Conservation (phyloP, 2,888 invertebrate genomes). For the Graphium colonna region DNA sequence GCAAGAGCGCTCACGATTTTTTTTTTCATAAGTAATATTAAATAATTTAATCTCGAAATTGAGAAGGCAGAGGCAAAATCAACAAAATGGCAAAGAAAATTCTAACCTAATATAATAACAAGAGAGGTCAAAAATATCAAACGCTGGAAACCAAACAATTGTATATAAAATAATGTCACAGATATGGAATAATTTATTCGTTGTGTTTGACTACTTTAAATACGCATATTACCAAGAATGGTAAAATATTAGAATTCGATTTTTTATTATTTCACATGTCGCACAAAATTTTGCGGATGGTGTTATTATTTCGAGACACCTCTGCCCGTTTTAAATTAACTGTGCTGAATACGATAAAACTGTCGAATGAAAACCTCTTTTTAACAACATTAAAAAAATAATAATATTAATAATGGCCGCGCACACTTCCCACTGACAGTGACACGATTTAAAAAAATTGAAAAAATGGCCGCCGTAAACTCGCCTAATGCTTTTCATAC, state of each 20-base stretch:
- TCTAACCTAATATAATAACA: conserved; percentile 45
- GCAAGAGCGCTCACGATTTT: conserved; percentile 56
- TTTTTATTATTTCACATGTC: background rate
- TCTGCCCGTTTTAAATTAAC: conserved; percentile 18
- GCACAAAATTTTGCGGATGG: background rate
- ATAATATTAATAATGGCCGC: conserved; percentile 32
- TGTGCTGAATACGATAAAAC: conserved; percentile 10
- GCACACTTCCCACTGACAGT: conserved; percentile 17
- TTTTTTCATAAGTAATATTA: conserved; percentile 34
- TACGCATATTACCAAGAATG: too few species aligned
- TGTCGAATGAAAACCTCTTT: conserved; percentile 30
- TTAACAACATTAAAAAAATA: conserved; percentile 44
- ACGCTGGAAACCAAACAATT: conserved; percentile 49
- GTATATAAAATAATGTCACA: too few species aligned
- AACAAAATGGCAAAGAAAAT: conserved; percentile 45
- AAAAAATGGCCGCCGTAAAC: background rate
- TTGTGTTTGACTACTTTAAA: conserved; percentile 34
- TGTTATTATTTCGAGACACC: conserved; percentile 30
- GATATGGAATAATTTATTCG: conserved; percentile 46
- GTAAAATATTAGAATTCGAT: too few species aligned
- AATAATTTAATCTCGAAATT: conserved; percentile 32
- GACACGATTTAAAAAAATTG: conserved; percentile 1
- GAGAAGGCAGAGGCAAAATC: conserved; percentile 54
- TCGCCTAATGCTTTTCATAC: background rate
- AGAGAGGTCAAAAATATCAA: conserved; percentile 38